A percentile compares a stretch with the other conserved stretches of the same genome.
Evolutionary conservation across 37 sponge, comb jelly and placozoan species (phyloP).

Genomic region (Halisarca cf. caerulea): DNA sequence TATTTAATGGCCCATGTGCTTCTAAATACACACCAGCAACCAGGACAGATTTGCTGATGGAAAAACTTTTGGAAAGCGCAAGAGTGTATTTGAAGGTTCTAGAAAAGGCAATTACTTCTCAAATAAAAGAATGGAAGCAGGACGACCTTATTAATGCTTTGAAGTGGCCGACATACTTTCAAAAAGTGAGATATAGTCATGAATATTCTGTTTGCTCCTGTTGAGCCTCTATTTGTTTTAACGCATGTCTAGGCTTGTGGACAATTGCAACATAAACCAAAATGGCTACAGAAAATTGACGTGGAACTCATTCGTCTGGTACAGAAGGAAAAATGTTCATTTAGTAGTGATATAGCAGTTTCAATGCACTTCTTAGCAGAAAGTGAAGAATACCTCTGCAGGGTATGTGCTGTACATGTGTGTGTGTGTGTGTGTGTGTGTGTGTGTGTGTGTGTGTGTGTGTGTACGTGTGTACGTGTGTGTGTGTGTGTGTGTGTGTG

Average conservation of each 20-base stretch:
- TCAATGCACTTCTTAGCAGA: slow-evolving; percentile 21
- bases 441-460: slow-evolving; percentile 22
- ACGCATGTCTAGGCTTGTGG: slow-evolving; percentile 31
- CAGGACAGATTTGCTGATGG: background rate
- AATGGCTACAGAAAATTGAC: slow-evolving; percentile 42
- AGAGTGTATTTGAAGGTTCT: slow-evolving; percentile 35
- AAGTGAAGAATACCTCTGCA: slow-evolving; percentile 42
- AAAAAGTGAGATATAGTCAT: slow-evolving; percentile 11
- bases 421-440: slow-evolving; percentile 20
- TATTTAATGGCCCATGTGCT: background rate
- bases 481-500: slow-evolving; percentile 22
- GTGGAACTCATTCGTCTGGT: slow-evolving; percentile 23
- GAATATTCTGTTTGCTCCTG: background rate
- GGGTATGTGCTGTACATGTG: no score
- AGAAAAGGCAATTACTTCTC: slow-evolving; percentile 29
- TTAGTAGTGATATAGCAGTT: slow-evolving; percentile 19
- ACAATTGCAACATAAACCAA: slow-evolving; percentile 19
- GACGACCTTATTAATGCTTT: slow-evolving; percentile 61
- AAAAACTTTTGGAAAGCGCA: slow-evolving; percentile 33
- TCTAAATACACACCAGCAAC: background rate
- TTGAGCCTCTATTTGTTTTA: background rate
- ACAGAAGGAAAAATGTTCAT: background rate
- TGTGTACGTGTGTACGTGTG: background rate
- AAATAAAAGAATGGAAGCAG: slow-evolving; percentile 52
- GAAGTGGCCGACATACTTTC: slow-evolving; percentile 61